Evolutionary conservation across 2,797 vertebrate genomes (phyloP).

Genomic region (Thamnophis elegans): DNA sequence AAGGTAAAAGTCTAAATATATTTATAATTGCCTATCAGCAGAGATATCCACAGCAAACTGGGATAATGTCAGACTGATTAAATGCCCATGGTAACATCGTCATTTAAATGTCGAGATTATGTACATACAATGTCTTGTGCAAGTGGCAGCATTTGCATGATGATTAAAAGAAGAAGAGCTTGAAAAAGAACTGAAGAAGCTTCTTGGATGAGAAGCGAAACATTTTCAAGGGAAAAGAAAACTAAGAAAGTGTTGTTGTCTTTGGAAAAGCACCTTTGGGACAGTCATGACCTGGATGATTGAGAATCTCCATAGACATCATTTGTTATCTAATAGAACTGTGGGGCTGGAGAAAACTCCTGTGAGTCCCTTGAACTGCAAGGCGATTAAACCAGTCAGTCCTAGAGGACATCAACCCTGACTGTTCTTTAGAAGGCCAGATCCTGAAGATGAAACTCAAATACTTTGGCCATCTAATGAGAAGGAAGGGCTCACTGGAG

Average conservation of each 20-base stretch:
- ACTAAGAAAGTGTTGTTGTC: not conserved
- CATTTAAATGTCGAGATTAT: not conserved
- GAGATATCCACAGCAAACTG: not conserved
- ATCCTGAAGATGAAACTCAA: too few species aligned
- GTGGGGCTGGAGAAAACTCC: too few species aligned
- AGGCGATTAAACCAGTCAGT: too few species aligned
- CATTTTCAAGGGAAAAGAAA: not conserved
- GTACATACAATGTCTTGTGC: not conserved
- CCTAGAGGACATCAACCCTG: too few species aligned
- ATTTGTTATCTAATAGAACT: not conserved
- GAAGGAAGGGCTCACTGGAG: too few species aligned
- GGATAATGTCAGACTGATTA: not conserved
- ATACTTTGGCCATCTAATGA: too few species aligned
- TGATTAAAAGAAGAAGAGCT: not conserved
- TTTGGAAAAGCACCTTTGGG: not conserved
- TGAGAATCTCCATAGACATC: not conserved
- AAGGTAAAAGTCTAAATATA: not conserved
- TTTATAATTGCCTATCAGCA: not conserved
- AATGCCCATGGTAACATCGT: not conserved
- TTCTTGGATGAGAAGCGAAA: not conserved
- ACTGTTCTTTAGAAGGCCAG: too few species aligned
- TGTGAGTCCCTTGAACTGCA: too few species aligned
- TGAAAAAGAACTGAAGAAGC: not conserved
- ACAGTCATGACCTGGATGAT: not conserved
- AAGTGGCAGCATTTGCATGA: not conserved